A percentile compares a stretch with the other conserved stretches of the same genome.
phyloP scores from a whole-genome alignment of 2,888 invertebrate genomes.

The Criorhina ranunculi region DNA sequence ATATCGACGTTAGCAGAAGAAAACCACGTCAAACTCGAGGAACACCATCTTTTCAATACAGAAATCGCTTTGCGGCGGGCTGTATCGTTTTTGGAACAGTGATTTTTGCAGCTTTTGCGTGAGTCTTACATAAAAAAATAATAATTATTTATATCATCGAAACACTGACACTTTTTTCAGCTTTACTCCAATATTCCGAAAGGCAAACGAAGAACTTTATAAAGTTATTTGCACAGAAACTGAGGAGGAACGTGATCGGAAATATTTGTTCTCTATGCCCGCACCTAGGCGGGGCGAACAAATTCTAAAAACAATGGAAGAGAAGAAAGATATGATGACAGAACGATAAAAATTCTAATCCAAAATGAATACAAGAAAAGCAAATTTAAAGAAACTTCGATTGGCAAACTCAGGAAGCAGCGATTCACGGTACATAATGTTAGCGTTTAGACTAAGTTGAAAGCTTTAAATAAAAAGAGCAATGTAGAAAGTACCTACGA shows the following conservation, averaged over 20 bases:
- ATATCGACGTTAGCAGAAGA: conserved; percentile 86
- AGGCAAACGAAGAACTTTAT: conserved; percentile 78
- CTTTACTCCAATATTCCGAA: conserved; percentile 79
- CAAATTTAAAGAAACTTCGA: conserved; percentile 81
- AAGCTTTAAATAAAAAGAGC: conserved; percentile 70
- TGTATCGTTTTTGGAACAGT: conserved; percentile 83
- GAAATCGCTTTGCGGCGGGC: conserved; percentile 86
- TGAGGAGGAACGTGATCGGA: conserved; percentile 80
- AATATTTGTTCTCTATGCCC: conserved; percentile 79
- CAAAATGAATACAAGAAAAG: conserved; percentile 81
- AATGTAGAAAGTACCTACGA: conserved; percentile 21
- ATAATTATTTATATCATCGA: not conserved
- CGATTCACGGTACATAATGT: conserved; percentile 79
- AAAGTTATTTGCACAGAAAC: conserved; percentile 62
- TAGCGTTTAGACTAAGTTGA: conserved; percentile 37
- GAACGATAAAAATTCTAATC: conserved; percentile 37
- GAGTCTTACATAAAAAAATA: conserved; percentile 56
- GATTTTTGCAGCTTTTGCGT: conserved; percentile 81
- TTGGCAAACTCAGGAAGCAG: conserved; percentile 74
- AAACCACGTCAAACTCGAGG: conserved; percentile 89
- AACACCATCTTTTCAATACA: conserved; percentile 87
- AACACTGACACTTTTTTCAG: conserved; percentile 75
- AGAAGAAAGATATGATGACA: conserved; percentile 77
- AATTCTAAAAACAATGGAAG: conserved; percentile 80
- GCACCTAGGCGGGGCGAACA: conserved; percentile 78